Conservation (phyloP, 1,140 invertebrate genomes). For the Heterodera schachtii region DNA sequence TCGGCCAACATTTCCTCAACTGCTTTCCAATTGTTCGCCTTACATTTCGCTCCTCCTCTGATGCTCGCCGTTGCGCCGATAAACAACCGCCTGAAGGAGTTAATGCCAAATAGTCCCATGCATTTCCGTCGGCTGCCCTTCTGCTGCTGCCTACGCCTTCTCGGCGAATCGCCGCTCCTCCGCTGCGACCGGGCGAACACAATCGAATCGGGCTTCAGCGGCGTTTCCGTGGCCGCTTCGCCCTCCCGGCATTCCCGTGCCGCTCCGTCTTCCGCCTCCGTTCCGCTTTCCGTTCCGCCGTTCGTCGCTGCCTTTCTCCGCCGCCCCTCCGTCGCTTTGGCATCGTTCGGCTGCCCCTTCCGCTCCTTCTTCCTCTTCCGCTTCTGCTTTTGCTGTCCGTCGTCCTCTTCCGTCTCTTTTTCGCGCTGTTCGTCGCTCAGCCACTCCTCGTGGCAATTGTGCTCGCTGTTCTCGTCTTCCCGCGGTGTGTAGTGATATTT, state of each 20-base stretch:
- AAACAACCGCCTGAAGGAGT: constrained; percentile 4
- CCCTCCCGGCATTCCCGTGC: neutral
- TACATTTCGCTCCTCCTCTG: constrained; percentile 16
- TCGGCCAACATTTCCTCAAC: no score
- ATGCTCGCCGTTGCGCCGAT: neutral
- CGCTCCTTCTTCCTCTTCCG: neutral
- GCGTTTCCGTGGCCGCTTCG: constrained; percentile 7
- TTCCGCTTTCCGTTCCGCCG: neutral
- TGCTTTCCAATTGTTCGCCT: neutral
- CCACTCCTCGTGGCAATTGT: neutral
- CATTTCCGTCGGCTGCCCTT: constrained; percentile 17
- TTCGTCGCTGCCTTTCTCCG: neutral
- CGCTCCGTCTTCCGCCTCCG: neutral
- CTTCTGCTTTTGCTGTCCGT: neutral
- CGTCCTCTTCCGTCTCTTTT: constrained; percentile 7
- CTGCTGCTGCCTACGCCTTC: neutral
- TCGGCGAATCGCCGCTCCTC: neutral
- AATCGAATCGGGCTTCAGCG: constrained; percentile 29
- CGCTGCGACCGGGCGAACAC: constrained; percentile 23
- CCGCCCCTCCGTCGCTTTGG: neutral
- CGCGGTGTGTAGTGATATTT: constrained; percentile 32
- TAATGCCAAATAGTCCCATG: constrained; percentile 20
- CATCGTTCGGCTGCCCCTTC: neutral
- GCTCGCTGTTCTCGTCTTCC: neutral
- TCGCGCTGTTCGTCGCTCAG: constrained; percentile 4